phyloP scores from a whole-genome alignment of 1,140 invertebrate genomes.

The Campodea augens region DNA sequence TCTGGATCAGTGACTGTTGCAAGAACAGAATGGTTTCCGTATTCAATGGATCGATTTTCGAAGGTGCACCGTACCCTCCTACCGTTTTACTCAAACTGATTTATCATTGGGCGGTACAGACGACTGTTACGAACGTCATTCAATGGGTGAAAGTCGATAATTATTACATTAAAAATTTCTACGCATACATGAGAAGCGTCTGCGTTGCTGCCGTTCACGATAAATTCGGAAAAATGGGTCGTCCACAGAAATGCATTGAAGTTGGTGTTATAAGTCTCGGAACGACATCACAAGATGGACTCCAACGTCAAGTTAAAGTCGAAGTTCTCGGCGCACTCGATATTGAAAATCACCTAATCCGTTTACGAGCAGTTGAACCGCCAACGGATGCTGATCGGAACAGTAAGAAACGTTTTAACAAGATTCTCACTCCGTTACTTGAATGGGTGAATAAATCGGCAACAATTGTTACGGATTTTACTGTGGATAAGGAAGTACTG shows the following conservation, averaged over 20 bases:
- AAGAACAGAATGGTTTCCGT: conserved; percentile 63
- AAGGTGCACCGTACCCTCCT: conserved; percentile 57
- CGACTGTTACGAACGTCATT: conserved; percentile 64
- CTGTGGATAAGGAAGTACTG: conserved; percentile 56
- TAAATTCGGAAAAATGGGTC: conserved; percentile 47
- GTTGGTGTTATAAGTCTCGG: conserved; percentile 74
- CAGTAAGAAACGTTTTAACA: conserved; percentile 46
- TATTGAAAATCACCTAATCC: conserved; percentile 44
- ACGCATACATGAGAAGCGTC: conserved; percentile 51
- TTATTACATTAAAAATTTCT: conserved; percentile 52
- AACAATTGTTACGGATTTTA: conserved; percentile 56
- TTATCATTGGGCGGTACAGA: conserved; percentile 79
- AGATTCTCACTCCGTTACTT: conserved; percentile 55
- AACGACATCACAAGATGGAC: conserved; percentile 63
- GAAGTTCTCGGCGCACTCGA: conserved; percentile 73
- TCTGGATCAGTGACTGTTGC: conserved; percentile 73
- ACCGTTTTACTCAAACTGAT: conserved; percentile 60
- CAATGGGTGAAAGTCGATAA: conserved; percentile 69
- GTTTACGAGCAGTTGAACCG: conserved; percentile 61
- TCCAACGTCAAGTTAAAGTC: conserved; percentile 63
- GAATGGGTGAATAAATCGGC: conserved; percentile 55
- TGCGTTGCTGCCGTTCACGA: conserved; percentile 59
- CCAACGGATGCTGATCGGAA: conserved; percentile 50
- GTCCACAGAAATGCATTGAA: conserved; percentile 40
- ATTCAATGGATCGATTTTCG: conserved; percentile 67